Evolutionary conservation across 2,888 invertebrate genomes (phyloP).

Genomic region (Acrocera orbiculus): DNA sequence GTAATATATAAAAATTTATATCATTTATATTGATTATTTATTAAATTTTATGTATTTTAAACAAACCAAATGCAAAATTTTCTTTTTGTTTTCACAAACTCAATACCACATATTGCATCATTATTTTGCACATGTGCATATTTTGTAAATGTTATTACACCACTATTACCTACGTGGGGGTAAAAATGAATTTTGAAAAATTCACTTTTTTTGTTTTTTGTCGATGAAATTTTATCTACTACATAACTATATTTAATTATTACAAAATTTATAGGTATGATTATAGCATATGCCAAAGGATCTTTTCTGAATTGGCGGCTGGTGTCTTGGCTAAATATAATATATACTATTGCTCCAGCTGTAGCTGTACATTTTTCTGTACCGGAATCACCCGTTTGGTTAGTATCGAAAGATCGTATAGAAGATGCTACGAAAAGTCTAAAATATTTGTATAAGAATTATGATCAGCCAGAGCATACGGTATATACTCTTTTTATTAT

Average conservation of each 20-base stretch:
- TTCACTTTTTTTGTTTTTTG: too few relatives aligned
- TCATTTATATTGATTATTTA: too few relatives aligned
- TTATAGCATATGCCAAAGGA: slow-evolving; percentile 37
- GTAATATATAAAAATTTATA: too few relatives aligned
- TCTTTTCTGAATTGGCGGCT: slow-evolving; percentile 37
- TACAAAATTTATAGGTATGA: slow-evolving; percentile 35
- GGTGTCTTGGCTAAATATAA: slow-evolving; percentile 37
- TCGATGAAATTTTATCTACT: too few relatives aligned
- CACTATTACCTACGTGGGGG: too few relatives aligned
- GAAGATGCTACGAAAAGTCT: slow-evolving; percentile 37
- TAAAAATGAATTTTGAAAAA: too few relatives aligned
- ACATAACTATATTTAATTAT: too few relatives aligned
- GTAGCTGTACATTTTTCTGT: slow-evolving; percentile 33
- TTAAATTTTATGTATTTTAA: too few relatives aligned
- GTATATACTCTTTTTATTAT: slow-evolving; percentile 15
- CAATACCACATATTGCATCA: not conserved
- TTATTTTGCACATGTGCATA: not conserved
- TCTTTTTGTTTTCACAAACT: slow-evolving; percentile 1
- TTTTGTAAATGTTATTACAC: too few relatives aligned
- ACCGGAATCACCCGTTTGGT: slow-evolving; percentile 42
- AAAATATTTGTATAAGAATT: slow-evolving; percentile 33
- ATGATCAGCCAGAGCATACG: slow-evolving; percentile 31
- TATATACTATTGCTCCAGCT: slow-evolving; percentile 35
- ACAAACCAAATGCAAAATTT: too few relatives aligned
- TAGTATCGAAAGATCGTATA: slow-evolving; percentile 36